Conservation (phyloP, 2,888 invertebrate genomes). For the Azorinus chamasolen region DNA sequence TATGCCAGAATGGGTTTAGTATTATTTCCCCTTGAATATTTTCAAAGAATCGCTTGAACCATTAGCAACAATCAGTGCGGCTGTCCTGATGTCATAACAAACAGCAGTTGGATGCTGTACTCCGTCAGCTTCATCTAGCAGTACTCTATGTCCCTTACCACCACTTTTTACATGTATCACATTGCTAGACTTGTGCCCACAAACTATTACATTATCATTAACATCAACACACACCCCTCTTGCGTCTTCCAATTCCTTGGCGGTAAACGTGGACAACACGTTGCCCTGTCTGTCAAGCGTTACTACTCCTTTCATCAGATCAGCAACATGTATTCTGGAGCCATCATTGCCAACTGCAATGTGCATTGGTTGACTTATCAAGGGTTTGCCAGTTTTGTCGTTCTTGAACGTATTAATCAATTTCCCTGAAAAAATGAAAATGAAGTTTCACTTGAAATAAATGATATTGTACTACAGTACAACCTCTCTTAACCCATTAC, state of each 20-base stretch:
- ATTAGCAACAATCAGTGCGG: conserved; percentile 10
- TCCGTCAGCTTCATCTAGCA: conserved; percentile 7
- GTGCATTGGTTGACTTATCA: conserved; percentile 25
- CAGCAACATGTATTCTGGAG: conserved; percentile 21
- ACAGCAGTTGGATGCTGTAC: conserved; percentile 15
- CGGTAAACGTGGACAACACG: not conserved
- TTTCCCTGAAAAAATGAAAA: too few relatives aligned
- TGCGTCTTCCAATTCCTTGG: conserved; percentile 18
- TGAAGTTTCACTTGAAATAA: too few relatives aligned
- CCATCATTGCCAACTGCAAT: conserved; percentile 26
- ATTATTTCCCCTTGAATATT: not conserved
- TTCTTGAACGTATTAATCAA: too few relatives aligned
- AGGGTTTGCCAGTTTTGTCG: conserved; percentile 7
- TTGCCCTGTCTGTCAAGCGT: conserved; percentile 18
- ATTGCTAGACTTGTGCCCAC: conserved; percentile 22
- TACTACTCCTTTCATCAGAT: conserved; percentile 27
- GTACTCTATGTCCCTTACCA: conserved; percentile 1
- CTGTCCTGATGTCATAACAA: conserved; percentile 11
- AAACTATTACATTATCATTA: conserved; percentile 17
- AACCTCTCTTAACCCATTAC: too few relatives aligned
- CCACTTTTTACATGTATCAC: conserved; percentile 17
- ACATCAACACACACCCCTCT: conserved; percentile 41
- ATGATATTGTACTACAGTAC: too few relatives aligned
- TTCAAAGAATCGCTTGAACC: not conserved
- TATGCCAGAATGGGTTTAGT: too few relatives aligned